Evolutionary conservation across 37 sponge, comb jelly and placozoan genomes (phyloP), one percentile per base, ranked within the genome.

Genomic region (Spongia lamella): DNA sequence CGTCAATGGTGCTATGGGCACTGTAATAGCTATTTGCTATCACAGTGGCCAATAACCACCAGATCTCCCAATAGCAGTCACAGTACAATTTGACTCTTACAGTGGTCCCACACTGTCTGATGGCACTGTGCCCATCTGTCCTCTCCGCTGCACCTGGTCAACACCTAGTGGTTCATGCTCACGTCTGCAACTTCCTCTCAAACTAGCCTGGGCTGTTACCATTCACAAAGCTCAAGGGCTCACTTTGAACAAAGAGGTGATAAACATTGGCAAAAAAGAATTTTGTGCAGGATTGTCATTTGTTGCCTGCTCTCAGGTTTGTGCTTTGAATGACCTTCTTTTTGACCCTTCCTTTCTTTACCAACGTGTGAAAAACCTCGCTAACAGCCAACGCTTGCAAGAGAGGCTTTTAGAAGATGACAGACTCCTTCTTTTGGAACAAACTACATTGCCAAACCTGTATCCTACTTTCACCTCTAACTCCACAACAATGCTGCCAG

Each of bases 1-100:
- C 14, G 79, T 78, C 29, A 78, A 70, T 64, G 79, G 79, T 30
- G 61, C 63, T 15, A 75, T 65, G 72, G 79, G 79, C 38, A 63
- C 58, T 29, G 53, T 70, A 3, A 47, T 36, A 20, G 68, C 66
- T 1, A 72, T 78, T 32, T 66, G 62, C 7, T 78, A 78, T 47
- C 54, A 32, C 26, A 3, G 1, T 54, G 56, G 72, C 19, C 2
- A 17, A 7, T 17, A 29, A 78, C 79, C 79, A 27, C 68, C 68
- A 1, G 4, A 54, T 26, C 30, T 68, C 2, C 79, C 67, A 32
- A 16, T 78, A 2, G 67, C 79, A 53, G 56, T 78, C 9, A 68
- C 51, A 6, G 68, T 68, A 1, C 7, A 6, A 27, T 78, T 78
- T 65, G 83, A 82, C 50, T 17, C 20, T 6, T 82, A 82, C 75